Percentiles rank a stretch among this genome's conserved stretches.
phyloP scores from a whole-genome alignment of 2,113 vertebrate species.

The Theropithecus gelada region DNA sequence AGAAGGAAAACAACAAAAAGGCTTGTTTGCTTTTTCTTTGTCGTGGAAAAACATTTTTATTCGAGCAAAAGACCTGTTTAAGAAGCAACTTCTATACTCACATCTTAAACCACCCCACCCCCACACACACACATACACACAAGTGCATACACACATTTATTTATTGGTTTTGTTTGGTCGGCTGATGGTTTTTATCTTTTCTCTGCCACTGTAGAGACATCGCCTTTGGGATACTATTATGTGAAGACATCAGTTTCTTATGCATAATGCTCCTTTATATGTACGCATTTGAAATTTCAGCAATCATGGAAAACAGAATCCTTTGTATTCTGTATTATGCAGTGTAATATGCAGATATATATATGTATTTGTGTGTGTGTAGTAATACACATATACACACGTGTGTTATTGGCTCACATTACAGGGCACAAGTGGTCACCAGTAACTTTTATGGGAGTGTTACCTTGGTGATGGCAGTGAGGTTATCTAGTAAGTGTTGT shows the following conservation, averaged over 20 bases:
- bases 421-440: not conserved
- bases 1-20: not conserved
- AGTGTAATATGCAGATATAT: not conserved
- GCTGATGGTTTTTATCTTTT: not conserved
- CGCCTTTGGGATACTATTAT: not conserved
- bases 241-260: not conserved
- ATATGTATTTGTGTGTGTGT: not conserved
- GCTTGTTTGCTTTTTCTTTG: not conserved
- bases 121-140: too few relatives aligned
- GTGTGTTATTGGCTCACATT: not conserved
- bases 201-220: not conserved
- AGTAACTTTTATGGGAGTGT: not conserved
- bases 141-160: not conserved
- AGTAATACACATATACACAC: not conserved
- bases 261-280: not conserved
- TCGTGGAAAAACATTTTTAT: not conserved
- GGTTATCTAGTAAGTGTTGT: not conserved
- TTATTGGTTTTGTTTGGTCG: not conserved
- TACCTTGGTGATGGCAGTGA: not conserved
- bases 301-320: not conserved
- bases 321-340: not conserved
- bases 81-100: not conserved
- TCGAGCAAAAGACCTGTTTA: not conserved
- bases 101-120: not conserved
- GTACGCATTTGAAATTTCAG: not conserved